These are phyloP conservation scores for Drepana arcuata DNA, from an alignment of 1,140 invertebrate species.

Conservation along the genomic window DNA sequence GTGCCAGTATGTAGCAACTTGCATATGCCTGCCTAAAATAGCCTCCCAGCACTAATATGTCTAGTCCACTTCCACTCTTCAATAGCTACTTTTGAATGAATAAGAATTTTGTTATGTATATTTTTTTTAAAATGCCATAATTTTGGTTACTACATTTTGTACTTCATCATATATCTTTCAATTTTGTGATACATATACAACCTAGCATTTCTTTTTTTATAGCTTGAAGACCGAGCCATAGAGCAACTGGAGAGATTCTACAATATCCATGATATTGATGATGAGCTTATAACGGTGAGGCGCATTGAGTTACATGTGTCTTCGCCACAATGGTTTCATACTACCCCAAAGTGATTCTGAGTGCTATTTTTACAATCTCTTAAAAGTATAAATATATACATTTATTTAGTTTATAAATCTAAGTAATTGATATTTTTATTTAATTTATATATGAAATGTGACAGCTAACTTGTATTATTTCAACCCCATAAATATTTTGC, in stretches of 20 bases:
- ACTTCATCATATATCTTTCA: too few species aligned
- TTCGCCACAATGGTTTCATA: constrained; percentile 76
- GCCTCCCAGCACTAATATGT: too few species aligned
- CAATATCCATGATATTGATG: constrained; percentile 72
- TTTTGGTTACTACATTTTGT: too few species aligned
- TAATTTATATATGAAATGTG: constrained; percentile 6
- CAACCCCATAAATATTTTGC: too few species aligned
- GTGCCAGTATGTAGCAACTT: too few species aligned
- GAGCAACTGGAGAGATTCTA: constrained; percentile 79
- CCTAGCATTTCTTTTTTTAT: constrained; percentile 20
- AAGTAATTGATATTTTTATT: constrained; percentile 2
- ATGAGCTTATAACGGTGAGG: constrained; percentile 77
- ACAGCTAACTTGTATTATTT: too few species aligned
- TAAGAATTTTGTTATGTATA: too few species aligned
- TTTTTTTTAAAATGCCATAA: too few species aligned
- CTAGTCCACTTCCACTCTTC: too few species aligned
- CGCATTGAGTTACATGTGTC: constrained; percentile 70
- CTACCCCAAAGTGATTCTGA: constrained; percentile 57
- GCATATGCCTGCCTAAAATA: too few species aligned
- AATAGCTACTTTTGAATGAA: too few species aligned
- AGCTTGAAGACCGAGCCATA: constrained; percentile 84
- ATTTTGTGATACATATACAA: neutral
- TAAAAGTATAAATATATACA: neutral
- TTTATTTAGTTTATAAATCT: constrained; percentile 1
- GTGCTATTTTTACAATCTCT: constrained; percentile 1